Conservation (phyloP, 2,797 vertebrate species). For the Huso huso region DNA sequence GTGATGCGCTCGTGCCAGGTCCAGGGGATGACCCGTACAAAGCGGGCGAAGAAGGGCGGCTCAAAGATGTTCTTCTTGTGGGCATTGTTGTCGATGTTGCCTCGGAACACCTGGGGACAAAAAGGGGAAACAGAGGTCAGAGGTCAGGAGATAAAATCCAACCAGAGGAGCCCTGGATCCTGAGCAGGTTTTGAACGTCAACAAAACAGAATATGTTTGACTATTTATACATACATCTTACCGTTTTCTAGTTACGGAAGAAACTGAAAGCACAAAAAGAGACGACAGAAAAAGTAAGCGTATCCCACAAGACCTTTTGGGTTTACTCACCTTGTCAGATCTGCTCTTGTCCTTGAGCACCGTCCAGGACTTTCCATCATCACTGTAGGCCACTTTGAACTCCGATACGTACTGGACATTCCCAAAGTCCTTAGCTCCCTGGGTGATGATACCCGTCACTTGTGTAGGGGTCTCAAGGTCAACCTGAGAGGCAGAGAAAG, state of each 20-base stretch:
- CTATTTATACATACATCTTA: too few species aligned
- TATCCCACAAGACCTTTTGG: not conserved
- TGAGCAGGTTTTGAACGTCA: too few species aligned
- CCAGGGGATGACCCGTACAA: constrained; percentile 77
- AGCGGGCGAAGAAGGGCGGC: constrained; percentile 69
- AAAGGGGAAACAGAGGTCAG: too few species aligned
- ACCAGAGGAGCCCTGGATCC: not conserved
- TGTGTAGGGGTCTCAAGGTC: constrained; percentile 73
- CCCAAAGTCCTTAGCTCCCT: constrained; percentile 96
- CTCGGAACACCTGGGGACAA: constrained; percentile 72
- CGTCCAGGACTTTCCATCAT: constrained; percentile 67
- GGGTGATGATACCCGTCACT: constrained; percentile 84
- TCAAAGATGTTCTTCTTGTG: constrained; percentile 90
- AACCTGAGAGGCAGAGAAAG: constrained; percentile 50
- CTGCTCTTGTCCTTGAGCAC: constrained; percentile 57
- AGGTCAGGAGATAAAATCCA: not conserved
- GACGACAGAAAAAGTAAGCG: not conserved
- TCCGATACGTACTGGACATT: constrained; percentile 85
- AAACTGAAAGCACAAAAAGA: not conserved
- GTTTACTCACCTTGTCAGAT: constrained; percentile 65
- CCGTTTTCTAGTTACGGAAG: not conserved
- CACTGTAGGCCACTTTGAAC: constrained; percentile 81
- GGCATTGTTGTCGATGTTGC: constrained; percentile 86
- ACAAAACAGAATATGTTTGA: too few species aligned
- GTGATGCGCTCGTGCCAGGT: constrained; percentile 95